These are phyloP conservation scores for Pomacea maculata DNA, from an alignment of 1,140 invertebrate genomes.

Conservation along the genomic window DNA sequence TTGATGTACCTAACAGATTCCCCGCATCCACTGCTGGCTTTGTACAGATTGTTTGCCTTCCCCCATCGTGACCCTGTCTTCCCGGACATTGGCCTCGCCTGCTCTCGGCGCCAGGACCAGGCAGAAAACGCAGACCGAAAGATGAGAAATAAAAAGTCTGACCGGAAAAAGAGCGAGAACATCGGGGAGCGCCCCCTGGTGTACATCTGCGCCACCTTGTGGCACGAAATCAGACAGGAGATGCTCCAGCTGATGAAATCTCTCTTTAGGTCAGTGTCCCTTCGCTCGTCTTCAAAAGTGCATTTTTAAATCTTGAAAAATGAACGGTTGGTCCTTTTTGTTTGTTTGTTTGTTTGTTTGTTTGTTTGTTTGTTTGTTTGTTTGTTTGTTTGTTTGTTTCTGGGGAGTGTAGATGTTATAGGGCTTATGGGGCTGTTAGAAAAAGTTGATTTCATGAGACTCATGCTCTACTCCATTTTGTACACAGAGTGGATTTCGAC, in stretches of 20 bases:
- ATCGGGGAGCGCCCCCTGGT: conserved; percentile 32
- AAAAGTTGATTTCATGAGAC: too few species aligned
- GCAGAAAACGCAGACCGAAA: conserved; percentile 24
- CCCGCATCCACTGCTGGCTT: too few species aligned
- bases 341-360: too few species aligned
- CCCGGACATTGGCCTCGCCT: conserved; percentile 81
- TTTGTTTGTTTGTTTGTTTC: too few species aligned
- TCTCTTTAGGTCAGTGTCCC: conserved; percentile 42
- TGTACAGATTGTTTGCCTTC: conserved; percentile 79
- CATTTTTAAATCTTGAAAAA: too few species aligned
- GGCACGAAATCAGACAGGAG: conserved; percentile 52
- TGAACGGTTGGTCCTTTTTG: too few species aligned
- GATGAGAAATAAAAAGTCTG: conserved; percentile 1
- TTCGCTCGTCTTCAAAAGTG: background rate
- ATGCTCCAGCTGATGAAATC: conserved; percentile 53
- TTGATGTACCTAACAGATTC: too few species aligned
- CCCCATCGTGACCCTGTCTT: conserved; percentile 92
- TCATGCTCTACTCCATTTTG: too few species aligned
- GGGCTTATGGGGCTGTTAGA: too few species aligned
- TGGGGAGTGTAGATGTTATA: too few species aligned
- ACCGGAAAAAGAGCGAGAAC: conserved; percentile 19
- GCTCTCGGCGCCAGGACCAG: conserved; percentile 72
- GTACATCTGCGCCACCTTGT: conserved; percentile 53
- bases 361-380: too few species aligned
- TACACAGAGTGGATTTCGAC: conserved; percentile 51